These are phyloP conservation scores for Rhinatrema bivittatum DNA, from an alignment of 2,797 vertebrate species.

Conservation along the genomic window DNA sequence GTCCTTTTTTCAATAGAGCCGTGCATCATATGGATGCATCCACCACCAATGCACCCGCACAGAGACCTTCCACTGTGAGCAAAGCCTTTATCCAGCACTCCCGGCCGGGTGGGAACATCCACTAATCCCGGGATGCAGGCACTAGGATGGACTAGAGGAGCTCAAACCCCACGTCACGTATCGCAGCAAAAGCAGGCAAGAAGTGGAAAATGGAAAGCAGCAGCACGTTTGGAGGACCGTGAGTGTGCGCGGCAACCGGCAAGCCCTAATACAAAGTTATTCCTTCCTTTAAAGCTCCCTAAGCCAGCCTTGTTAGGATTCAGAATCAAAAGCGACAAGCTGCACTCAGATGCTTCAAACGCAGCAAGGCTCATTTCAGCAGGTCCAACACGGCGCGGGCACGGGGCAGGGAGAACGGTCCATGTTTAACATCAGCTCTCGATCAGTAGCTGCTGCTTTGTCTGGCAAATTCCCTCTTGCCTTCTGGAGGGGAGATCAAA, in stretches of 20 bases:
- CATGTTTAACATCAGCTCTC: constrained; percentile 50
- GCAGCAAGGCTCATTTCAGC: constrained; percentile 38
- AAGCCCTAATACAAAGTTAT: constrained; percentile 49
- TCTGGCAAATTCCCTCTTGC: constrained; percentile 34
- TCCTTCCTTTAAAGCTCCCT: constrained; percentile 43
- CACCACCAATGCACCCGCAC: too few relatives aligned
- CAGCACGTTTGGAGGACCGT: constrained; percentile 30
- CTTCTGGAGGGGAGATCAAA: constrained; percentile 51
- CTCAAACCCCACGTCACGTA: too few relatives aligned
- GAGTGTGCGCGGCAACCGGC: constrained; percentile 25
- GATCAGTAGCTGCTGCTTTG: constrained; percentile 43
- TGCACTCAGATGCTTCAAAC: constrained; percentile 47
- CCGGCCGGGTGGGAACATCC: too few relatives aligned
- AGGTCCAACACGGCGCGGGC: constrained; percentile 35
- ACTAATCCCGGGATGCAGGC: too few relatives aligned
- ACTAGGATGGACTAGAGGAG: too few relatives aligned
- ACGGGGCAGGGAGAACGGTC: constrained; percentile 52
- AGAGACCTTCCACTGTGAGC: too few relatives aligned
- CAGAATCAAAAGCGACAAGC: constrained; percentile 37
- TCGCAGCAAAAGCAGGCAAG: too few relatives aligned
- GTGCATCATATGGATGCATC: too few relatives aligned
- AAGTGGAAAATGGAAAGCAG: too few relatives aligned
- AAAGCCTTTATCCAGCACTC: too few relatives aligned
- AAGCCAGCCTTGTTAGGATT: constrained; percentile 48
- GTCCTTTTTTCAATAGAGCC: too few relatives aligned